Percentiles rank a stretch among this genome's conserved stretches.
These are phyloP conservation scores for Hirtodrosophila histrioides DNA, from an alignment of 2,888 invertebrate genomes.

Conservation along the genomic window DNA sequence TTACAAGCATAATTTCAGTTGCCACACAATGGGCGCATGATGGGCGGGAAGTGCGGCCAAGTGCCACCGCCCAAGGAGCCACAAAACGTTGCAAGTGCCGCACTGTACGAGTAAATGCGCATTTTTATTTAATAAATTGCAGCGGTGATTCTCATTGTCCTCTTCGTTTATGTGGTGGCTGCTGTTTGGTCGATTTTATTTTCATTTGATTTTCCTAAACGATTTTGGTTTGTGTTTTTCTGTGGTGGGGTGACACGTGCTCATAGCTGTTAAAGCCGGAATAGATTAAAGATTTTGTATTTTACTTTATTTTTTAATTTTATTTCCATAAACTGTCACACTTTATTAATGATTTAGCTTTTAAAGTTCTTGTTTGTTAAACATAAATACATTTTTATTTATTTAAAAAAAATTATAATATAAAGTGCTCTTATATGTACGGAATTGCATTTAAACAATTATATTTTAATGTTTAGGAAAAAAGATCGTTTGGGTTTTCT, in stretches of 20 bases:
- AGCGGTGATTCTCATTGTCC: constrained; percentile 44
- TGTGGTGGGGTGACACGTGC: constrained; percentile 24
- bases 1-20: constrained; percentile 68
- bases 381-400: constrained; percentile 53
- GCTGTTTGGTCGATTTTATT: constrained; percentile 10
- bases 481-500: constrained; percentile 51
- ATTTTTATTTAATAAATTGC: constrained; percentile 73
- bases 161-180: constrained; percentile 4
- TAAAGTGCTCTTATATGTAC: constrained; percentile 33
- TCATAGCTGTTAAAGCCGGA: constrained; percentile 2
- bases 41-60: constrained; percentile 22
- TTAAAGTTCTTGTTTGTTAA: constrained; percentile 38
- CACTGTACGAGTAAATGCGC: constrained; percentile 37
- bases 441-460: constrained; percentile 1
- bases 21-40: constrained; percentile 43
- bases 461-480: constrained; percentile 1
- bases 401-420: constrained; percentile 12
- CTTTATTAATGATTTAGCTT: constrained; percentile 67
- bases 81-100: constrained; percentile 69
- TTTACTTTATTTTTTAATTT: constrained; percentile 11
- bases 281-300: constrained; percentile 20
- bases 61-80: constrained; percentile 47
- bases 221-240: constrained; percentile 15
- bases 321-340: constrained; percentile 70
- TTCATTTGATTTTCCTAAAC: constrained; percentile 28